Conservation (phyloP, 2,113 vertebrate species). For the Chaetura pelagica region DNA sequence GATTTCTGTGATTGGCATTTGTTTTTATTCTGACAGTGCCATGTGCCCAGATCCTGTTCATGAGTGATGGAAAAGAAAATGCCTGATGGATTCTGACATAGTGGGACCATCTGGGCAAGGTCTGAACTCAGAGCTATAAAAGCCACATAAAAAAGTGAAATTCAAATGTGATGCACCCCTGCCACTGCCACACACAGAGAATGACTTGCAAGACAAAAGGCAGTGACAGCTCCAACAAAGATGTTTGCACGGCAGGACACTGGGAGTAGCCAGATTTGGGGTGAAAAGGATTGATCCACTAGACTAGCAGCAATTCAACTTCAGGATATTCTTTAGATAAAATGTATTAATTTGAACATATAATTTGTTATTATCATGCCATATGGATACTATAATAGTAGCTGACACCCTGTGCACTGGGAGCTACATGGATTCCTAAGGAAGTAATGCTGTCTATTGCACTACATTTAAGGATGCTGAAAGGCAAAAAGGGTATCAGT, state of each 20-base stretch:
- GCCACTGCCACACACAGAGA: neutral
- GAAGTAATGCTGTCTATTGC: neutral
- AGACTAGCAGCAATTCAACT: neutral
- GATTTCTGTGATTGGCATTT: neutral
- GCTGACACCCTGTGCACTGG: neutral
- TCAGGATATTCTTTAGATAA: neutral
- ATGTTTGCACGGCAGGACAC: neutral
- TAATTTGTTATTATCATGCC: neutral
- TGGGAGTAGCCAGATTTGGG: neutral
- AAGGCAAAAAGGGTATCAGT: neutral
- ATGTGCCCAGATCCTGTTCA: neutral
- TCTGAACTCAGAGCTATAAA: neutral
- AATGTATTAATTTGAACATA: neutral
- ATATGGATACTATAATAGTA: neutral
- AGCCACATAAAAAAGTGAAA: neutral
- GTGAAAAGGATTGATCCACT: neutral
- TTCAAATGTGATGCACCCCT: neutral
- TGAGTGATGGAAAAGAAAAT: conserved; percentile 1
- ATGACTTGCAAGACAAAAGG: neutral
- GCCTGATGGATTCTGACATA: neutral
- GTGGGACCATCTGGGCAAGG: neutral
- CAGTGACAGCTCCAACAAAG: neutral
- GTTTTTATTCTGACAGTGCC: neutral
- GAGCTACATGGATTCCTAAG: neutral
- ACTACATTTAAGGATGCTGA: neutral